Evolutionary conservation across 2,888 invertebrate genomes (phyloP).

Genomic region (Nycteola revayana): DNA sequence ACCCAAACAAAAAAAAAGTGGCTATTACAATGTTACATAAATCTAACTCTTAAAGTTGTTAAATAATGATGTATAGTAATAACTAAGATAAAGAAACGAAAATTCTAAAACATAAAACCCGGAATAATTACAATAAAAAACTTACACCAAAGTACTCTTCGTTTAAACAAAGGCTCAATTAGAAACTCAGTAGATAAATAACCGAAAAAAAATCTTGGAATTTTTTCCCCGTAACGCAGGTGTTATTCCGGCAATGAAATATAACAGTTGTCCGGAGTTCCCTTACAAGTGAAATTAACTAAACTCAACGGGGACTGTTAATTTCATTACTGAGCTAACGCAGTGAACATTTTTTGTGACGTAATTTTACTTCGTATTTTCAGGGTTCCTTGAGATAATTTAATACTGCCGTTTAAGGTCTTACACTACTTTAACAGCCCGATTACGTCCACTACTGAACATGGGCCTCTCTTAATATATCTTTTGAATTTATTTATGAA

Average conservation of each 20-base stretch:
- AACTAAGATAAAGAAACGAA: too few species aligned
- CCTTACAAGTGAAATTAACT: conserved; percentile 37
- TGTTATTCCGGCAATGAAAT: conserved; percentile 31
- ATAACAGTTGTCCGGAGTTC: conserved; percentile 33
- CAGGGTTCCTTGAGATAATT: conserved; percentile 17
- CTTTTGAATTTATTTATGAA: too few species aligned
- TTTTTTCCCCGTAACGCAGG: conserved; percentile 19
- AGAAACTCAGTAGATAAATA: too few species aligned
- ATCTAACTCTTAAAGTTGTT: too few species aligned
- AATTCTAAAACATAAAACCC: too few species aligned
- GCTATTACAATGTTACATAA: too few species aligned
- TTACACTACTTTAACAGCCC: too few species aligned
- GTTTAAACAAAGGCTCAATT: conserved; percentile 12
- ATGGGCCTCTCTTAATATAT: too few species aligned
- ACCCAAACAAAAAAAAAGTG: too few species aligned
- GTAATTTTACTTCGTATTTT: conserved; percentile 22
- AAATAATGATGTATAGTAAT: too few species aligned
- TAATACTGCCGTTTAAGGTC: neutral
- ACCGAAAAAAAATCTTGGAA: neutral
- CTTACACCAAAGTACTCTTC: neutral
- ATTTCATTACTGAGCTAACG: conserved; percentile 32
- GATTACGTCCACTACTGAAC: too few species aligned
- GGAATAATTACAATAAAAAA: too few species aligned
- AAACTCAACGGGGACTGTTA: conserved; percentile 37
- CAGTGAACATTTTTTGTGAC: conserved; percentile 27